These are phyloP conservation scores for Montipora sp. DNA, from an alignment of 64 coral and sea anemone genomes.

Conservation along the genomic window DNA sequence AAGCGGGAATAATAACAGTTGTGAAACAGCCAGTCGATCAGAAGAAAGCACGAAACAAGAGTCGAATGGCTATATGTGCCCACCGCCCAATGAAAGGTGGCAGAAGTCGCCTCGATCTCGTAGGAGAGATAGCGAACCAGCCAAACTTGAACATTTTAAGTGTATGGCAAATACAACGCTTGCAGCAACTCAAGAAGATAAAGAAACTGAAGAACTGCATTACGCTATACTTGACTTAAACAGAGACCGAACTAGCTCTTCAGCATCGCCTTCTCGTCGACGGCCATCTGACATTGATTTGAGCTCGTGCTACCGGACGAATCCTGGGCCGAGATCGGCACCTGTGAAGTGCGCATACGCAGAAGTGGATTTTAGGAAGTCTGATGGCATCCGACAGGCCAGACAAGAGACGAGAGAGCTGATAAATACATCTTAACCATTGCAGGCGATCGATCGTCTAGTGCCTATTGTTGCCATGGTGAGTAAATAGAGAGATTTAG, in stretches of 20 bases:
- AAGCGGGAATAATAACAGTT: not conserved
- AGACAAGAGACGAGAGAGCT: constrained; percentile 56
- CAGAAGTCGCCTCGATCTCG: constrained; percentile 8
- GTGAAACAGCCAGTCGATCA: not conserved
- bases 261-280: not conserved
- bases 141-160: not conserved
- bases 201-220: constrained; percentile 34
- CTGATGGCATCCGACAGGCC: constrained; percentile 73
- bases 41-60: not conserved
- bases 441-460: not conserved
- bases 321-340: constrained; percentile 52
- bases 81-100: not conserved
- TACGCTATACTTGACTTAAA: constrained; percentile 80
- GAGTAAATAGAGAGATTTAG: not conserved
- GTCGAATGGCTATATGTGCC: not conserved
- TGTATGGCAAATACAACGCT: not conserved
- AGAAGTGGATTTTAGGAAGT: constrained; percentile 86
- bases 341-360: constrained; percentile 59
- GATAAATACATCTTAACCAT: not conserved
- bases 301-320: not conserved
- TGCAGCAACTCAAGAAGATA: constrained; percentile 18
- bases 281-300: constrained; percentile 28
- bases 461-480: not conserved
- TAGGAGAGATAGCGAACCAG: constrained; percentile 65
- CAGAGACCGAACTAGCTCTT: not conserved